phyloP scores from a whole-genome alignment of 2,888 invertebrate species.

The Dicycla oo region DNA sequence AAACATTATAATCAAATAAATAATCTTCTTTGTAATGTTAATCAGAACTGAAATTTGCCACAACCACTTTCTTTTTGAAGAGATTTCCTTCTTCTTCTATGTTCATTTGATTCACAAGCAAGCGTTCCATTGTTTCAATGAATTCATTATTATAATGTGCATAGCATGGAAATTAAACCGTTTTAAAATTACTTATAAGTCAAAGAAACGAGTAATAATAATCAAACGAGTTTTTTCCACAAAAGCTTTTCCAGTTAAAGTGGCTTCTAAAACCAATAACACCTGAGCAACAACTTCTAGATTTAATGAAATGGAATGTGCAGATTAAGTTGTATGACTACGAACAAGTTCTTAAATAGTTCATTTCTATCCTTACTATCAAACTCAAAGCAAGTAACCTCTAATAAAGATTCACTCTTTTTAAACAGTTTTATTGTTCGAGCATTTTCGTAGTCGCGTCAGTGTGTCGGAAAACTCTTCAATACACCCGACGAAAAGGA shows the following conservation, averaged over 20 bases:
- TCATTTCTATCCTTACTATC: constrained; percentile 5
- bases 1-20: constrained; percentile 33
- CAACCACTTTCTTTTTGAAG: constrained; percentile 32
- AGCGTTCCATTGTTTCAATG: constrained; percentile 32
- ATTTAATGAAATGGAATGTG: constrained; percentile 34
- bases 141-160: constrained; percentile 38
- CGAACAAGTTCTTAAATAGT: constrained; percentile 15
- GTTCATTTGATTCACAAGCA: constrained; percentile 22
- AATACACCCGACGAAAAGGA: neutral
- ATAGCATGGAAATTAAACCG: constrained; percentile 32
- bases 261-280: constrained; percentile 42
- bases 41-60: constrained; percentile 31
- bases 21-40: constrained; percentile 20
- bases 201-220: too few relatives aligned
- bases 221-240: constrained; percentile 49
- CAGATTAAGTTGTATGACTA: constrained; percentile 17
- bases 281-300: constrained; percentile 23
- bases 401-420: constrained; percentile 39
- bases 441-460: constrained; percentile 37
- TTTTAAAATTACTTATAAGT: constrained; percentile 36
- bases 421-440: constrained; percentile 36
- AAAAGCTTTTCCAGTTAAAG: constrained; percentile 38
- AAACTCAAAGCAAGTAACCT: constrained; percentile 38
- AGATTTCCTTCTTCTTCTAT: constrained; percentile 17
- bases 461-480: neutral